Base-by-base conservation (phyloP, 2,797 vertebrate genomes). In the Ambastaia sidthimunki region DNA sequence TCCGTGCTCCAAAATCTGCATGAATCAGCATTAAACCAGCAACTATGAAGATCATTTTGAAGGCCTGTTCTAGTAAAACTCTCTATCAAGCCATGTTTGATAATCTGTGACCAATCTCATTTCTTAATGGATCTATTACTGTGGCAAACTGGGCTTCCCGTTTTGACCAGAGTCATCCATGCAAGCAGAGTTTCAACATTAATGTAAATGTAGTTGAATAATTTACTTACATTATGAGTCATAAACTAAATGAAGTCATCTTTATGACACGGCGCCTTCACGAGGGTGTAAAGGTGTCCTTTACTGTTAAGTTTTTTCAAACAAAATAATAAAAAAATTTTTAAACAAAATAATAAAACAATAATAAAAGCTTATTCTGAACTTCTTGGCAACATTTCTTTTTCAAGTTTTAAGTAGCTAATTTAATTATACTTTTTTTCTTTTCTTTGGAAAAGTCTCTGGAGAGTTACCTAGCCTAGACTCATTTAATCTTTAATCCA, bases 171-270 rank as follows among this genome's bases (percentile, higher is more conserved):
- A 59, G 47, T 48, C 62, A 62, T 80, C 54, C 69, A 76, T 77
- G 70, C 65, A 68, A 69, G 5, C 73, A 52, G 31, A 71, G 60
- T 73, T 78, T 0, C 23, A 23, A 59, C 65, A 80, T 74, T 75
- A 78, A 80, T 67, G 74, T 80, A 74, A 80, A 72, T 62, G 55
- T 57, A 69, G 78, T 78, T 81, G 71, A 31, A 50, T 79, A 80
- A 77, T 71, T 57, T 50, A 65, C 60, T 79, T 73, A 78, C 47
- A 71, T 63, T 71, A 78, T 54, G 68, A 78, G n/a, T 71, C 79
- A 71, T 16, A n/a, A 65, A 34, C 31, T 65, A 72, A 21, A 57
- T 80, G 69, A 55, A 74, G 70, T 80, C 82, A 82, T 54, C 31
- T 72, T 41, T 65, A 37, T 68, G 15, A 72, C 82, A 44, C 10